Evolutionary conservation across 2,797 vertebrate species (phyloP), one percentile per base, ranked within the genome.

Genomic region (Champsocephalus gunnari): DNA sequence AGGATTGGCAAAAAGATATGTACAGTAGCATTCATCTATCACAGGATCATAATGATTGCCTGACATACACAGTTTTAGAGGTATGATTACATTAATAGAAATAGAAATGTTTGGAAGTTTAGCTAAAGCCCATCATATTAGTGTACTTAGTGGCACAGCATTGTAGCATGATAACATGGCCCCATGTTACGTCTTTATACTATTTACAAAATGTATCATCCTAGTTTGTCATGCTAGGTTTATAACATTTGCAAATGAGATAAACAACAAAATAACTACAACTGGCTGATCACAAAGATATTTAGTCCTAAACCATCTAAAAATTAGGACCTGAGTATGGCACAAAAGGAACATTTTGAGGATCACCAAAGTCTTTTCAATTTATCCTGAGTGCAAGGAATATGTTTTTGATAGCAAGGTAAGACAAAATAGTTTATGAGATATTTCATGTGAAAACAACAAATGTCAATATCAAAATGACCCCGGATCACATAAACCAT

Each of bases 1-100:
- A 80, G 73, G 58, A 71, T 54, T 75, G 73, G 65, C 41, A 13
- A 16, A 38, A 64, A 38, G 75, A 79, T 57, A 3, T 71, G 49
- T 9, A 38, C 34, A 9, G 34, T n/a, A 64, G n/a, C 13, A n/a
- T 58, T 79, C 44, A 56, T 58, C 4, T 7, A 10, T 71, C 60
- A 66, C 19, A 47, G 48, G 38, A 47, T 72, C 43, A 64, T 49
- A 60, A 24, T 38, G 10, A 72, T 8, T 32, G 11, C 34, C 2
- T 59, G 43, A 32, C 55, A 68, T 41, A 41, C 3, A 45, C 38
- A 7, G 10, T 58, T 54, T 48, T 12, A 48, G 19, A 66, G 53
- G 28, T 32, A 12, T 4, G n/a, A 55, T 56, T 50, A 41, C 9
- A 12, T 56, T 55, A 47, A 19, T 43, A 49, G 43, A 3, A 0